These are phyloP conservation scores for Drosophila rufa DNA, from an alignment of 1,140 invertebrate species.

Conservation along the genomic window DNA sequence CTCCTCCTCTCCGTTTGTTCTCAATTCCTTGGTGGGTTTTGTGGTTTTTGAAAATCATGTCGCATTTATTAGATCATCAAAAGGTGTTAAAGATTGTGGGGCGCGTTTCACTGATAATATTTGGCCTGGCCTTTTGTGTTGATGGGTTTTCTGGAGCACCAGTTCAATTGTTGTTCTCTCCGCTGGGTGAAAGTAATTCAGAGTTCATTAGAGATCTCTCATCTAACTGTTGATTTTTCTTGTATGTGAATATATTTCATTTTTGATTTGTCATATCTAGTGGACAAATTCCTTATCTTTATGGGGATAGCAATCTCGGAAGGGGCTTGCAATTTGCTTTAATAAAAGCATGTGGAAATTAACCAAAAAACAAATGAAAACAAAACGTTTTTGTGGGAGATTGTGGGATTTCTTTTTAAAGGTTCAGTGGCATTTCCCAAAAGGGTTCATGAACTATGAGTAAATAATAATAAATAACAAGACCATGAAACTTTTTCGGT, in stretches of 20 bases:
- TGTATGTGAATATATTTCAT: not conserved
- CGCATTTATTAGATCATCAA: slow-evolving; percentile 79
- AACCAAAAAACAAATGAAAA: slow-evolving; percentile 13
- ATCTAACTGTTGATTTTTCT: slow-evolving; percentile 38
- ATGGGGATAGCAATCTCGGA: slow-evolving; percentile 21
- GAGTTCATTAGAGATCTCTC: slow-evolving; percentile 62
- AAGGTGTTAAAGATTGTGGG: slow-evolving; percentile 75
- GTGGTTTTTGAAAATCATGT: slow-evolving; percentile 73
- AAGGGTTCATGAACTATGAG: not conserved
- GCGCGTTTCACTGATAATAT: slow-evolving; percentile 70
- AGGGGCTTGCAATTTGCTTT: slow-evolving; percentile 27
- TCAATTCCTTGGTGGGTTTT: slow-evolving; percentile 54
- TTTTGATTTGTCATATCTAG: slow-evolving; percentile 37
- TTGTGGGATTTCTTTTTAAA: not conserved
- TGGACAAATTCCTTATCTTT: slow-evolving; percentile 28
- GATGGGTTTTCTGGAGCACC: slow-evolving; percentile 17
- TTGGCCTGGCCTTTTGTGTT: slow-evolving; percentile 54
- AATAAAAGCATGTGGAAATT: slow-evolving; percentile 43
- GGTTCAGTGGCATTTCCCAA: slow-evolving; percentile 11
- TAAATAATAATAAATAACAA: no score
- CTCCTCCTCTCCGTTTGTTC: slow-evolving; percentile 21
- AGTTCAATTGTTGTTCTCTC: slow-evolving; percentile 43
- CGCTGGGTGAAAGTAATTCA: slow-evolving; percentile 57
- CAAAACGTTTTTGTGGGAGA: not conserved
- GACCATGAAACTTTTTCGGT: no score